Conservation (phyloP, 2,888 invertebrate species). For the Plemyria rubiginata region DNA sequence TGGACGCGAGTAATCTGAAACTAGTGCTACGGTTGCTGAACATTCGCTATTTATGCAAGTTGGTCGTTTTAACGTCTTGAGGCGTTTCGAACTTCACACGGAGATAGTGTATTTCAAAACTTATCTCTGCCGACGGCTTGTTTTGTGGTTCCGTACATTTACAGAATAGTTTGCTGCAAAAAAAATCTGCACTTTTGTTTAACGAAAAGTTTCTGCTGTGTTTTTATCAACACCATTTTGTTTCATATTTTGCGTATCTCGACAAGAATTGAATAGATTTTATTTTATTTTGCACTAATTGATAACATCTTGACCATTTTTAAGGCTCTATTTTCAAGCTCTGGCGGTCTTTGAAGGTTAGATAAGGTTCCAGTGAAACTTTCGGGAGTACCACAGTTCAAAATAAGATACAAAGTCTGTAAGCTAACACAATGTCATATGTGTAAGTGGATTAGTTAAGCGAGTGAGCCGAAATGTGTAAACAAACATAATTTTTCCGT, state of each 20-base stretch:
- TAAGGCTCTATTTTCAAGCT: no score
- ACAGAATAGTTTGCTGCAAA: slow-evolving; percentile 32
- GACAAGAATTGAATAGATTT: background rate
- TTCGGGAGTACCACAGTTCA: no score
- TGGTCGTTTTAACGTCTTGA: slow-evolving; percentile 48
- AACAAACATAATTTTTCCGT: slow-evolving; percentile 16
- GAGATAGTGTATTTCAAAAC: slow-evolving; percentile 48
- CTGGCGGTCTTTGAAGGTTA: no score
- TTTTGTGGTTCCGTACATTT: slow-evolving; percentile 28
- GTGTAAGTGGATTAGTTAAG: background rate
- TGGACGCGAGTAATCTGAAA: background rate
- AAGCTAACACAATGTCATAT: no score
- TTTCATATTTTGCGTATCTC: background rate
- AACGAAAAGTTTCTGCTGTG: slow-evolving; percentile 11
- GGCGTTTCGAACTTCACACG: slow-evolving; percentile 48
- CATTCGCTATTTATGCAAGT: slow-evolving; percentile 47
- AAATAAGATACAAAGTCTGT: no score
- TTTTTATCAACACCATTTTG: background rate
- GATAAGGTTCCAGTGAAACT: no score
- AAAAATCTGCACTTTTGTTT: slow-evolving; percentile 28
- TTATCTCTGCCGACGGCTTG: slow-evolving; percentile 40
- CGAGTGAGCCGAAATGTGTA: background rate
- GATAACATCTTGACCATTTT: no score
- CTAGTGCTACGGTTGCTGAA: slow-evolving; percentile 17
- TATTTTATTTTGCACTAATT: background rate